Evolutionary conservation across 64 coral and sea anemone genomes (phyloP).

Genomic region (Trachythela sp.): DNA sequence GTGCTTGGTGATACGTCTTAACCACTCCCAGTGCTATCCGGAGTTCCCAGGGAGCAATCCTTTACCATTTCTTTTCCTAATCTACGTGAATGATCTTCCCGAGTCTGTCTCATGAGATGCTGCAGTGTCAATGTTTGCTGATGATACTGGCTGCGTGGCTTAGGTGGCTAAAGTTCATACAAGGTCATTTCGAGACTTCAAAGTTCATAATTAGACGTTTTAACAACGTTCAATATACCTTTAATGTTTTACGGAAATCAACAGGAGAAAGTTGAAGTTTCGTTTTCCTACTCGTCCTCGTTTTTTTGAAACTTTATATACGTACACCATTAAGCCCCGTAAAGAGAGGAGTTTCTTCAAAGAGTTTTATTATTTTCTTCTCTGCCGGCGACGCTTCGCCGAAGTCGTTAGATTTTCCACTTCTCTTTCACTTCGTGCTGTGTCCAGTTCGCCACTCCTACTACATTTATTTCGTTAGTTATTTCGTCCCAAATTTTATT

Average conservation of each 20-base stretch:
- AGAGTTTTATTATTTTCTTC: not conserved
- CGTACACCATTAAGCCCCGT: not conserved
- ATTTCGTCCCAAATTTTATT: conserved; percentile 21
- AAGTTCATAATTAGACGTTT: too few species aligned
- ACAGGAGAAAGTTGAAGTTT: too few species aligned
- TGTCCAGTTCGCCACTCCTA: not conserved
- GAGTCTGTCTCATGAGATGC: too few species aligned
- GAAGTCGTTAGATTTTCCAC: conserved; percentile 17
- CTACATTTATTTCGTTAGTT: not conserved
- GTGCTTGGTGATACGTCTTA: too few species aligned
- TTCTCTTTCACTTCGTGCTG: conserved; percentile 6
- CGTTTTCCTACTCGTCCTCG: too few species aligned
- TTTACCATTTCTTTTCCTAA: not conserved
- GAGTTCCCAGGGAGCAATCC: not conserved
- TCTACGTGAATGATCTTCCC: not conserved
- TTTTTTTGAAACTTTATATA: too few species aligned
- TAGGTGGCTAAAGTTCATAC: too few species aligned
- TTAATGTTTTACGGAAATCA: too few species aligned
- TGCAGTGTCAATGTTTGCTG: too few species aligned
- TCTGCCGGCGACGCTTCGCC: not conserved
- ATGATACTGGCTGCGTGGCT: too few species aligned
- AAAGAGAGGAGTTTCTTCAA: conserved; percentile 25
- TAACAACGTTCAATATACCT: too few species aligned
- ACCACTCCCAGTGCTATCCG: not conserved
- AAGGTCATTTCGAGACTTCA: too few species aligned